Evolutionary conservation across 2,888 invertebrate genomes (phyloP), one percentile per base, ranked within the genome.

Genomic region (Frankliniella intonsa): DNA sequence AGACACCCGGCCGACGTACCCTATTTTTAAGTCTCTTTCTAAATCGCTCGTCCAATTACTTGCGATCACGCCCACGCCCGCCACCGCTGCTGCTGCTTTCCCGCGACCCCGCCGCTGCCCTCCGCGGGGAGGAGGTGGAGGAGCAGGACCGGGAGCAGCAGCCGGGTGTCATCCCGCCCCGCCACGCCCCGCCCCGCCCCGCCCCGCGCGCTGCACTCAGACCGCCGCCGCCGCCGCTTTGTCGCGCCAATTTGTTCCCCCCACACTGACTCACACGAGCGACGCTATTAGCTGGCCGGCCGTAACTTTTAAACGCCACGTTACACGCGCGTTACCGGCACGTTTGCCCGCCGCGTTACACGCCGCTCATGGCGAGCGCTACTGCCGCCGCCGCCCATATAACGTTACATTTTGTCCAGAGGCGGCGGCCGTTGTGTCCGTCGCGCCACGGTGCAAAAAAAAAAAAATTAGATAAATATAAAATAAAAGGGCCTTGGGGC

Each of bases 291-390:
- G 69, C 69, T 22, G 69, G 62, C 62, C 14, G n/a, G 19, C n/a
- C 62, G 55, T 76, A 76, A 76, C 69, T 76, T 76, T 25, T 76
- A 76, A 76, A 22, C 69, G 69, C 22, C 69, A 22, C 22, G 69
- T 76, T 76, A 76, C 69, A 76, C 69, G 69, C 22, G 25, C 22
- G 22, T 76, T 76, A 76, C 25, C 25, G 38, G 17, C 62, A n/a
- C 62, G 55, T 55, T 17, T 55, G 38, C 38, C 38, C 38, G 38
- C 55, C n/a, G 69, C 22, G 69, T 69, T 69, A 69, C 69, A 25
- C 69, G 69, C 25, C 22, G 69, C 69, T 5, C 55, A 14, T 12
- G 55, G n/a, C 22, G 69, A 69, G 69, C 55, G 62, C 69, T 76
- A 76, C 69, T 22, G 69, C 38, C 38, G 38, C 38, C 38, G 38